A percentile compares a stretch with the other conserved stretches of the same genome.
These are phyloP conservation scores for Lamproptera curius DNA, from an alignment of 2,888 invertebrate species.

Conservation along the genomic window DNA sequence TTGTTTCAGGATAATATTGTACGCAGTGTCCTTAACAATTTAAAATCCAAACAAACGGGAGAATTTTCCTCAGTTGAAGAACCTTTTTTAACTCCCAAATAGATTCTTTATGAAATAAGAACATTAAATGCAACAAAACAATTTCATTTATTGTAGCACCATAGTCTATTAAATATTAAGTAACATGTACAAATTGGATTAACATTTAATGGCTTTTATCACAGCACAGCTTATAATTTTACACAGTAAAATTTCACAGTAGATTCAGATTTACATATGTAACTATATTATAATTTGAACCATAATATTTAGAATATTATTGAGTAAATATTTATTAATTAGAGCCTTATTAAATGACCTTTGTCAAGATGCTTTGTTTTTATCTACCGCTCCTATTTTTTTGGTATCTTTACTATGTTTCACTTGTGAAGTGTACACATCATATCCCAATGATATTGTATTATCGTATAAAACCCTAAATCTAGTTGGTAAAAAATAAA, in stretches of 20 bases:
- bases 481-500: conserved; percentile 90
- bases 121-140: conserved; percentile 1
- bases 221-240: conserved; percentile 14
- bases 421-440: conserved; percentile 91
- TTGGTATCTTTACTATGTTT: conserved; percentile 74
- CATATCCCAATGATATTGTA: conserved; percentile 91
- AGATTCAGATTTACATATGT: not conserved
- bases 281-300: not conserved
- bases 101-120: conserved; percentile 17
- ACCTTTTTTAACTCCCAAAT: conserved; percentile 62
- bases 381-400: conserved; percentile 24
- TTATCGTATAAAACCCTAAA: conserved; percentile 95
- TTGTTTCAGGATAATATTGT: conserved; percentile 65
- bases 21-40: conserved; percentile 55
- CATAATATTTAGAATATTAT: not conserved
- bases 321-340: not conserved
- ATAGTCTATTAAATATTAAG: conserved; percentile 7
- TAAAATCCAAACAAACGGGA: conserved; percentile 49
- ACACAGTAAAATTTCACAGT: not conserved
- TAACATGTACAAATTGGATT: conserved; percentile 9
- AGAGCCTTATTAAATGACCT: conserved; percentile 7
- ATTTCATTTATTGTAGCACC: conserved; percentile 18
- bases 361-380: conserved; percentile 22
- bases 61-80: conserved; percentile 61
- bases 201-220: conserved; percentile 14